Base-by-base conservation (phyloP, 2,797 vertebrate species). In the Steatocranus sp. region DNA sequence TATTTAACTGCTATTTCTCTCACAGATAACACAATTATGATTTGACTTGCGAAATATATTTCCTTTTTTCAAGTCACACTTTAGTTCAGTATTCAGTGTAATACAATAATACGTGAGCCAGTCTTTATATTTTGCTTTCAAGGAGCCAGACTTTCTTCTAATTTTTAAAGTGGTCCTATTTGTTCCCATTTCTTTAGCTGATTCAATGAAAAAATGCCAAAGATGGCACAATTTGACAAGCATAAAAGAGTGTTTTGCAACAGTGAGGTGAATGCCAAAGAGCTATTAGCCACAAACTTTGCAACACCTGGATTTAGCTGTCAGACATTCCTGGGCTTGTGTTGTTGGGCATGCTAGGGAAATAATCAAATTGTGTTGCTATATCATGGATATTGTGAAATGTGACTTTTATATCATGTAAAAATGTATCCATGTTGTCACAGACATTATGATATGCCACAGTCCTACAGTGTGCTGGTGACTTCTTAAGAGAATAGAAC, bases 361-460 rank as follows among this genome's bases (percentile, higher is more conserved):
- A 68, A 41, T 43, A 25, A 68, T 43, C 36, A 9, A 41, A 43
- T 68, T 15, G 14, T 25, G 63, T 68, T 43, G 36, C 5, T 43
- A 68, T 43, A 17, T 68, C 20, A 68, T 41, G 8, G 20, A 17
- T 17, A 25, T 17, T 23, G 0, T 68, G 63, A 68, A 25, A 68
- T 41, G 1, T 8, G 8, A 23, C 36, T 63, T 63, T 36, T 20
- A 0, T 41, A 41, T 68, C 63, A 41, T 38, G 7, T 20, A 66
- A 25, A 66, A 15, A 66, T 10, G 8, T 66, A 41, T 23, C 20
- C 12, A 23, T 41, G 2, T 66, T 4, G 25, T 66, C 3, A 15
- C 20, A 20, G 20, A 1, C 20, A 66, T 38, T 41, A 41, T 41
- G 11, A 23, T 41, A 0, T 10, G 23, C 12, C 36, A 23, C 20